Conservation (phyloP, 2,797 vertebrate genomes). For the Percopsis omiscomaycus region DNA sequence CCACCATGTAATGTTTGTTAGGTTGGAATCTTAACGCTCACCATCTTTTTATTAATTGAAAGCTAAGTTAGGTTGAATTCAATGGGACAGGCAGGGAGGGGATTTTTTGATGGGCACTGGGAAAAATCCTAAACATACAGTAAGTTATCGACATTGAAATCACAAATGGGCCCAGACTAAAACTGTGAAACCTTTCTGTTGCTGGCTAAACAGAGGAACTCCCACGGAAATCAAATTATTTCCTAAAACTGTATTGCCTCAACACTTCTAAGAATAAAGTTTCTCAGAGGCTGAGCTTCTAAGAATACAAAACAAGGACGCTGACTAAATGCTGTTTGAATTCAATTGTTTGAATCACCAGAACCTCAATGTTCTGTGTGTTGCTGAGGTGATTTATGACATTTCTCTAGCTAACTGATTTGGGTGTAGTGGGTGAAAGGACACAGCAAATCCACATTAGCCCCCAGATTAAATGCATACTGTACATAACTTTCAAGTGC, state of each 20-base stretch:
- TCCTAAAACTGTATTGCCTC: slow-evolving; percentile 42
- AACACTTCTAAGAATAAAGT: slow-evolving; percentile 9
- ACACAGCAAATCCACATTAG: neutral
- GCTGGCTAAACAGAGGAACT: slow-evolving; percentile 67
- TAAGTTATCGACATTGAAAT: slow-evolving; percentile 66
- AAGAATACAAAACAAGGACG: neutral
- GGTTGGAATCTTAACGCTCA: too few relatives aligned
- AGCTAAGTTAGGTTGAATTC: slow-evolving; percentile 12
- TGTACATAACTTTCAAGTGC: neutral
- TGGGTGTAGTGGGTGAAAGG: too few relatives aligned
- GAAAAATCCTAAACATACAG: slow-evolving; percentile 49
- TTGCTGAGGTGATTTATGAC: neutral
- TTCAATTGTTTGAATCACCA: neutral
- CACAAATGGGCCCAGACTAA: slow-evolving; percentile 47
- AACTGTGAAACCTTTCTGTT: slow-evolving; percentile 57
- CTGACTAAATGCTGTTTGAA: neutral
- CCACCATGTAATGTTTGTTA: too few relatives aligned
- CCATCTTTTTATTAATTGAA: too few relatives aligned
- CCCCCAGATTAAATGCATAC: neutral
- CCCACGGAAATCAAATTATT: slow-evolving; percentile 58
- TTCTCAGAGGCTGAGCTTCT: slow-evolving; percentile 14
- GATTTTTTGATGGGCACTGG: slow-evolving; percentile 52
- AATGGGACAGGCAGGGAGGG: slow-evolving; percentile 47
- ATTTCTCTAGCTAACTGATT: neutral
- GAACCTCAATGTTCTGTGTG: neutral